Percentiles rank a stretch among this genome's conserved stretches.
These are phyloP conservation scores for Leptopilina myrica DNA, from an alignment of 2,888 invertebrate species.

Conservation along the genomic window DNA sequence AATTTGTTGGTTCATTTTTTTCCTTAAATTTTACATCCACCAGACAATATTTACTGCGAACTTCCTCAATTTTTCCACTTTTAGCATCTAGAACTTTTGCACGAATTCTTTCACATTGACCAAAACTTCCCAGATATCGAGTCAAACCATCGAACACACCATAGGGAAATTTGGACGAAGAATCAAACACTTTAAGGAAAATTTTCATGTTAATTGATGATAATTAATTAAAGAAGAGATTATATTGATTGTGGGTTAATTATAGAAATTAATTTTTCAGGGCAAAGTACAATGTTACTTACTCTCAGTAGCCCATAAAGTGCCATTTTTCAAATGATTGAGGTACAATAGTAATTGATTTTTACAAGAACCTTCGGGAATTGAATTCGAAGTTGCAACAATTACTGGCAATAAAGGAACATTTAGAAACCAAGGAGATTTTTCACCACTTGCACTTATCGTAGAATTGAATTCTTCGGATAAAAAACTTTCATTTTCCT, in stretches of 20 bases:
- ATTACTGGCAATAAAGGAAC: not conserved
- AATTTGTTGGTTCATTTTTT: conserved; percentile 44
- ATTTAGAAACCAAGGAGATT: not conserved
- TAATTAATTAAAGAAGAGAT: too few species aligned
- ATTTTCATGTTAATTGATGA: too few species aligned
- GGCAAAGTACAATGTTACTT: not conserved
- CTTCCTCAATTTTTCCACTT: conserved; percentile 44
- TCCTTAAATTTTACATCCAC: conserved; percentile 62
- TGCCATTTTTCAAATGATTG: not conserved
- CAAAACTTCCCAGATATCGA: conserved; percentile 68
- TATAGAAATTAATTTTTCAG: too few species aligned
- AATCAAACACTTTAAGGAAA: conserved; percentile 64
- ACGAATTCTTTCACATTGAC: conserved; percentile 65
- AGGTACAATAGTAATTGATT: not conserved
- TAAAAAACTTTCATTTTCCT: too few species aligned
- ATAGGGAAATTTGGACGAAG: conserved; percentile 67
- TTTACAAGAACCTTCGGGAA: conserved; percentile 8
- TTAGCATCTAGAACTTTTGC: conserved; percentile 47
- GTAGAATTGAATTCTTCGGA: too few species aligned
- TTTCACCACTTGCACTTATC: too few species aligned
- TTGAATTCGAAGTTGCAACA: not conserved
- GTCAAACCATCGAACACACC: conserved; percentile 66
- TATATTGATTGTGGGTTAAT: too few species aligned
- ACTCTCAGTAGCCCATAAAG: not conserved
- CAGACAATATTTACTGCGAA: conserved; percentile 64